Percentiles rank a stretch among this genome's conserved stretches.
Evolutionary conservation across 2,888 invertebrate species (phyloP).

Genomic region (Andrena fulva): DNA sequence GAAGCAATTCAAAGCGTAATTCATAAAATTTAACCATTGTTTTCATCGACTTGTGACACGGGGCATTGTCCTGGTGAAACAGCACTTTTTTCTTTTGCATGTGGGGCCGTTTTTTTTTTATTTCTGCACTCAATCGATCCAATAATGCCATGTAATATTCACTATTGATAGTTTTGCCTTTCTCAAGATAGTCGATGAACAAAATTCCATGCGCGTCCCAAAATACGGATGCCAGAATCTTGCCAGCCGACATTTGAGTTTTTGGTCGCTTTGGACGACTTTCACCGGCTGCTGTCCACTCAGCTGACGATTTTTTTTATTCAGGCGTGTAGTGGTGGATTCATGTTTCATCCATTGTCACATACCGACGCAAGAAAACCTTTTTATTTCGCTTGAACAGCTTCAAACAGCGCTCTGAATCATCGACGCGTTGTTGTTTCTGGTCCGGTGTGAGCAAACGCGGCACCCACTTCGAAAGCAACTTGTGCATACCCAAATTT

Average conservation of each 20-base stretch:
- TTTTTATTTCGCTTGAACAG: neutral
- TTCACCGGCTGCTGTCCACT: neutral
- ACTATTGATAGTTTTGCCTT: slow-evolving; percentile 73
- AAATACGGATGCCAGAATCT: slow-evolving; percentile 36
- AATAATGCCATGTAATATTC: slow-evolving; percentile 67
- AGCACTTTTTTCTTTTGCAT: slow-evolving; percentile 68
- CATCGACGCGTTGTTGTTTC: neutral
- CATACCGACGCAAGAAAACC: neutral
- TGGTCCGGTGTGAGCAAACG: slow-evolving; percentile 14
- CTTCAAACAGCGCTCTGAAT: slow-evolving; percentile 2
- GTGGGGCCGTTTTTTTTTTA: slow-evolving; percentile 70
- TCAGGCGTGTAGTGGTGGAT: slow-evolving; percentile 7
- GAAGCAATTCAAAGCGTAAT: neutral
- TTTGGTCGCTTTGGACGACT: neutral
- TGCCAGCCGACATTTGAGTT: neutral
- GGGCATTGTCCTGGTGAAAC: slow-evolving; percentile 66
- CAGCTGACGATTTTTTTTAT: neutral
- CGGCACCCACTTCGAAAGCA: slow-evolving; percentile 7
- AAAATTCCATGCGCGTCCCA: slow-evolving; percentile 8
- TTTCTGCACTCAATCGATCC: slow-evolving; percentile 66
- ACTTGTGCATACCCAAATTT: slow-evolving; percentile 8
- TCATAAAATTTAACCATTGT: neutral
- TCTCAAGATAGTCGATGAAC: slow-evolving; percentile 73
- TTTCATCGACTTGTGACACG: neutral
- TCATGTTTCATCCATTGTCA: slow-evolving; percentile 14